Conservation (phyloP, 2,113 vertebrate genomes). For the Andinoacara biseriatus region DNA sequence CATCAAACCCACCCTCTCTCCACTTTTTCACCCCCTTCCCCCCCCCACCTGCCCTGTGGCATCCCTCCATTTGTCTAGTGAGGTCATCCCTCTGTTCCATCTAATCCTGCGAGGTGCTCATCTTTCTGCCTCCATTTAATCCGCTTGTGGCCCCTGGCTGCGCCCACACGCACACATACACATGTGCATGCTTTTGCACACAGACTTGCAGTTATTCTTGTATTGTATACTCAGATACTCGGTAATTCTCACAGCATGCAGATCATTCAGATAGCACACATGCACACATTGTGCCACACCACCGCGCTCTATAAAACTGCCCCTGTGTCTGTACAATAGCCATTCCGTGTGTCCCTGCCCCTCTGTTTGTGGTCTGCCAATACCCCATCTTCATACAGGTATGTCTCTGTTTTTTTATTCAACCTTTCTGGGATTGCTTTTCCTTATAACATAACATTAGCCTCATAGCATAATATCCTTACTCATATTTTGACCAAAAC, state of each 20-base stretch:
- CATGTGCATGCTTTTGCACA: constrained; percentile 21
- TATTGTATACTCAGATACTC: constrained; percentile 54
- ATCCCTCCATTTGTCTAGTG: constrained; percentile 74
- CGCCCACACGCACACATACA: constrained; percentile 12
- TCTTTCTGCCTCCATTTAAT: constrained; percentile 80
- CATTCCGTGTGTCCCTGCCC: constrained; percentile 41
- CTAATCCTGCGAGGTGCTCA: constrained; percentile 77
- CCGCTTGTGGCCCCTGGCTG: constrained; percentile 66
- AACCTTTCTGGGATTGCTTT: neutral
- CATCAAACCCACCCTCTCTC: constrained; percentile 1
- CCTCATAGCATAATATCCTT: too few species aligned
- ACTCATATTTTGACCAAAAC: too few species aligned
- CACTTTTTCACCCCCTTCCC: constrained; percentile 22
- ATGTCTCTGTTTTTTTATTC: constrained; percentile 20
- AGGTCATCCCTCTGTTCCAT: constrained; percentile 76
- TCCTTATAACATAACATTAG: too few species aligned
- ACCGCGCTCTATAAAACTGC: constrained; percentile 70
- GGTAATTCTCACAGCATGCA: constrained; percentile 56
- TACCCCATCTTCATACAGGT: constrained; percentile 58
- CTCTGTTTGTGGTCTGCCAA: constrained; percentile 17
- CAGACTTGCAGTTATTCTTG: constrained; percentile 65
- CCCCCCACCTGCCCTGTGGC: constrained; percentile 46
- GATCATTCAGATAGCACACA: constrained; percentile 26
- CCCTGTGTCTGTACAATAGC: constrained; percentile 30
- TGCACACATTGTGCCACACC: constrained; percentile 12